Percentiles rank a stretch among this genome's conserved stretches.
Conservation (phyloP, 2,797 vertebrate genomes). For the Xenops minutus region DNA sequence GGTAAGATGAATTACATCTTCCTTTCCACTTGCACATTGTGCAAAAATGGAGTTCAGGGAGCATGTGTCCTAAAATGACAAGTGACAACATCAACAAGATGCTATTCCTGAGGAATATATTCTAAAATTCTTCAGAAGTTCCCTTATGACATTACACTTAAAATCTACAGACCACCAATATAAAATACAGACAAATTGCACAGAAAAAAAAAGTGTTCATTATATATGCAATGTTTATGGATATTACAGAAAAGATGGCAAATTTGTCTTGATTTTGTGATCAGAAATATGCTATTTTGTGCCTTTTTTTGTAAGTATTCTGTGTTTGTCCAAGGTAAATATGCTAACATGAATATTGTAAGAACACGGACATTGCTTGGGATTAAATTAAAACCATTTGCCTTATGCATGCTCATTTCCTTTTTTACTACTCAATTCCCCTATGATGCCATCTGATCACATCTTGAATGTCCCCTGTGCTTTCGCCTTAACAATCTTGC, state of each 20-base stretch:
- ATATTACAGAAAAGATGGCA: neutral
- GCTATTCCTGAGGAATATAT: neutral
- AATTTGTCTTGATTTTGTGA: neutral
- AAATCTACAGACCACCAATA: neutral
- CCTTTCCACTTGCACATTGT: neutral
- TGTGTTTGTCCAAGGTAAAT: conserved; percentile 66
- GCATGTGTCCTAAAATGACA: neutral
- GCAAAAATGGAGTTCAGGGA: neutral
- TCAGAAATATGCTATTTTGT: neutral
- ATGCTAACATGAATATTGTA: conserved; percentile 41
- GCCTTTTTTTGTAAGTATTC: neutral
- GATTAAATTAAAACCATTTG: conserved; percentile 75
- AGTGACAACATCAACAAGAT: neutral
- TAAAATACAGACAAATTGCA: neutral
- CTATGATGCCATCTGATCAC: conserved; percentile 79
- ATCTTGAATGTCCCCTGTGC: conserved; percentile 73
- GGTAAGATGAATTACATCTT: neutral
- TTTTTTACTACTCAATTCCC: conserved; percentile 79
- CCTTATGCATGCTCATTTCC: conserved; percentile 76
- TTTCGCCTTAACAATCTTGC: conserved; percentile 77
- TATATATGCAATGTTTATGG: neutral
- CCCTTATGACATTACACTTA: neutral
- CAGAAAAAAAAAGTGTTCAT: fast-evolving
- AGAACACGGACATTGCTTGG: conserved; percentile 62
- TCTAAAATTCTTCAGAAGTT: neutral